Base-by-base conservation (phyloP, 1,140 invertebrate species). In the Cepaea nemoralis region DNA sequence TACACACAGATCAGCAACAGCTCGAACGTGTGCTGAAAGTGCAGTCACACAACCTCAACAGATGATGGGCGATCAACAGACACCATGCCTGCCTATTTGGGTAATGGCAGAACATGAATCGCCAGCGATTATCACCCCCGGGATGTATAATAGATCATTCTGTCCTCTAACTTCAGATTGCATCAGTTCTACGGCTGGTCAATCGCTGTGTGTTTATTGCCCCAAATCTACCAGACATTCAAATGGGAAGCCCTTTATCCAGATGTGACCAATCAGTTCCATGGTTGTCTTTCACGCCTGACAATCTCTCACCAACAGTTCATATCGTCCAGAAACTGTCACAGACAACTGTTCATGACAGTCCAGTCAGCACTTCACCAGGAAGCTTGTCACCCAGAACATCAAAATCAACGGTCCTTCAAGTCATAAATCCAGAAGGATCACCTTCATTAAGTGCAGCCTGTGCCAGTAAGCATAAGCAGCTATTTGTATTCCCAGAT, bases 311-410 rank as follows among this genome's bases (percentile, higher is more conserved):
- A 33, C 77, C 77, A 24, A 80, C 77, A 19, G 77, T 80, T 24
- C 77, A 80, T 8, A 80, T 80, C 12, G 77, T 80, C 16, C 77
- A 80, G 45, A 80, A 48, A 70, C 77, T 80, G 16, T 69, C 77
- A 39, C 77, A 80, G 31, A 42, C 77, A 31, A 80, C 77, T 33
- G 77, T 80, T 0, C 67, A 66, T 55, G 77, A 80, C 66, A 71
- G 63, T 70, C 67, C 63, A 10, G 10, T 80, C 6, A 63, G 22
- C 40, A 70, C 77, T 8, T 45, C 63, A 27, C 66, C 77, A n/a
- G 63, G n/a, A 1, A 50, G 35, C 35, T 48, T 66, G 3, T 80
- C 77, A 12, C 77, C 77, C 1, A n/a, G 66, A n/a, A 80, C 40
- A 31, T 48, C 63, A 8, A 69, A 45, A 22, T 71, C 67, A 35